These are phyloP conservation scores for Macropus fuliginosus DNA, from an alignment of 2,797 vertebrate genomes.

Conservation along the genomic window DNA sequence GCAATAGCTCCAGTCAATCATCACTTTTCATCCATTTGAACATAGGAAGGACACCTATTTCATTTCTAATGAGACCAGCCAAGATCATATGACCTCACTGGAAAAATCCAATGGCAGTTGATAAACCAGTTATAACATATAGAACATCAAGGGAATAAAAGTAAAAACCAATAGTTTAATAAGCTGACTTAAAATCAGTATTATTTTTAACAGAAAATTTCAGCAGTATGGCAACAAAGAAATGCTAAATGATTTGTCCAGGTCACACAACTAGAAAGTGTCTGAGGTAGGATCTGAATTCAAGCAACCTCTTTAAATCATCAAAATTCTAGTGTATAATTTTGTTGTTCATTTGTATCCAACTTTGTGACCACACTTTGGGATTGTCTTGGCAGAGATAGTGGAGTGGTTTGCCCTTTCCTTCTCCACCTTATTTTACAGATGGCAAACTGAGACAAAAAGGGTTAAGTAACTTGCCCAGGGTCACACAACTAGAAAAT, in stretches of 20 bases:
- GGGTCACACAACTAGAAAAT: no score
- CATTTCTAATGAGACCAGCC: neutral
- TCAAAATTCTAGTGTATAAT: neutral
- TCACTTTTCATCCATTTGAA: neutral
- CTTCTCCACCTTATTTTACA: neutral
- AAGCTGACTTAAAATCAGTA: neutral
- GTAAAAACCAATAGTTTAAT: neutral
- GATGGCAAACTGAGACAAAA: neutral
- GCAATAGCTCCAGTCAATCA: neutral
- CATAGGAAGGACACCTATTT: neutral
- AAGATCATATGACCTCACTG: neutral
- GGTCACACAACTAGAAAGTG: neutral
- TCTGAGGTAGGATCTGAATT: neutral
- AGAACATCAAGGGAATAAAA: neutral
- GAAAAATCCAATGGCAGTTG: neutral
- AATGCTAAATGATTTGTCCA: neutral
- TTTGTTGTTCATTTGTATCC: neutral
- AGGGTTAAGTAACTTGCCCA: no score
- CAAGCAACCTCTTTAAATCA: neutral
- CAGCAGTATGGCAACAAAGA: neutral
- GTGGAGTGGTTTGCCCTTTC: neutral
- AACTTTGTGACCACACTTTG: neutral
- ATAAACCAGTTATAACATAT: neutral
- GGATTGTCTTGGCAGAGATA: neutral
- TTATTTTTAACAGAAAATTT: neutral